These are phyloP conservation scores for Norana najaformis DNA, from an alignment of 2,888 invertebrate genomes.

Conservation along the genomic window DNA sequence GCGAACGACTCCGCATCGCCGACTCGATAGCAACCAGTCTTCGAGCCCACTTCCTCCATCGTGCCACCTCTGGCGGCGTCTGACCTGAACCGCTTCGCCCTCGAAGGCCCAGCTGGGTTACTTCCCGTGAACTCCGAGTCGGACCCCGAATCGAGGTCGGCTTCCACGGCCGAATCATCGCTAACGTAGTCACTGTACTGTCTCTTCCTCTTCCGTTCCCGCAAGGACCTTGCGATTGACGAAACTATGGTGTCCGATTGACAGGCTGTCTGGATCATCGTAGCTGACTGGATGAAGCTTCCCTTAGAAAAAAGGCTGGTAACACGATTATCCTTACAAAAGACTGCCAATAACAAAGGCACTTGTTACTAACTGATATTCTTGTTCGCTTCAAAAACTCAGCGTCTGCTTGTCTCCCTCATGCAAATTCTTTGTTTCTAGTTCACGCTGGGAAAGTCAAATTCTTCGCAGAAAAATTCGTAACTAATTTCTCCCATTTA, in stretches of 20 bases:
- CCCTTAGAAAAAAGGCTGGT: neutral
- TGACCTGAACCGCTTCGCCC: neutral
- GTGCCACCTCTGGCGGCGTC: neutral
- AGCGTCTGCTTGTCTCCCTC: neutral
- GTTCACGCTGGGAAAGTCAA: neutral
- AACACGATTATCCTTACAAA: neutral
- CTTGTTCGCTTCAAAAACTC: neutral
- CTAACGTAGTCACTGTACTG: neutral
- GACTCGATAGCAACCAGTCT: neutral
- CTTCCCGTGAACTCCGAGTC: neutral
- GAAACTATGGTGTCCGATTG: neutral
- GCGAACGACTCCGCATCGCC: neutral
- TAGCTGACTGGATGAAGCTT: neutral
- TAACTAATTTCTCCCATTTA: neutral
- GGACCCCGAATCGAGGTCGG: slow-evolving; percentile 6
- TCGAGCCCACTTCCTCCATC: neutral
- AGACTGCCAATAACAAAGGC: no score
- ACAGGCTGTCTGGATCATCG: neutral
- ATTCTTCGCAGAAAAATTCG: neutral
- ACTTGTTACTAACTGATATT: no score
- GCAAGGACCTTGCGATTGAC: neutral
- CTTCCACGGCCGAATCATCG: slow-evolving; percentile 2
- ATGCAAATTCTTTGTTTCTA: neutral
- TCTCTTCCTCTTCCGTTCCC: neutral
- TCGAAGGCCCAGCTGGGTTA: neutral